These are phyloP conservation scores for Microtus montanus DNA, from an alignment of 2,113 vertebrate genomes.

Conservation along the genomic window DNA sequence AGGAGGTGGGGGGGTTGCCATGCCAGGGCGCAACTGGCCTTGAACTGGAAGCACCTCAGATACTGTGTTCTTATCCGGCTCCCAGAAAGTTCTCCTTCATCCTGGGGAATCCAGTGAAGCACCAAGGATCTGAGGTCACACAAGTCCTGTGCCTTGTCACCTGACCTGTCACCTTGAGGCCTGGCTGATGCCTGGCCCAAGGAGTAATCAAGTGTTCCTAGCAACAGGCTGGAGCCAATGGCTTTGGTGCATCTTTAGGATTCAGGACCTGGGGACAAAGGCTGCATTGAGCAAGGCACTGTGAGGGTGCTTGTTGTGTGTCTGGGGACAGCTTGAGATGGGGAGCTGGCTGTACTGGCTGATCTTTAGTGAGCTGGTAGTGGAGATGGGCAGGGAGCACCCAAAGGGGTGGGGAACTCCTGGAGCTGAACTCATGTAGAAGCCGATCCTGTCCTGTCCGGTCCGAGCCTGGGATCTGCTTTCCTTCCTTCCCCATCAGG, in stretches of 20 bases:
- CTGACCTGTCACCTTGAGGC: not conserved
- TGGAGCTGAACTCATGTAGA: not conserved
- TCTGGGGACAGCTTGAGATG: not conserved
- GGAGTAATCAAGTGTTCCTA: not conserved
- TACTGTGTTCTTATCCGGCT: not conserved
- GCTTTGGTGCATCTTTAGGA: not conserved
- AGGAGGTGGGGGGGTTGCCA: not conserved
- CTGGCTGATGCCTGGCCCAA: not conserved
- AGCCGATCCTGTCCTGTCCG: no score
- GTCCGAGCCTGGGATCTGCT: not conserved
- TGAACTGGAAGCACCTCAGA: not conserved
- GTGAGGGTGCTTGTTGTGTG: not conserved
- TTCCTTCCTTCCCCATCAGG: not conserved
- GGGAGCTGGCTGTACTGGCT: not conserved
- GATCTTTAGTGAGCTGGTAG: not conserved
- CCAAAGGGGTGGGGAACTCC: not conserved
- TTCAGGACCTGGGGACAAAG: slow-evolving; percentile 25
- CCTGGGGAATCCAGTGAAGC: not conserved
- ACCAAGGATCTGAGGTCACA: not conserved
- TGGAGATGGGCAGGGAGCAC: not conserved
- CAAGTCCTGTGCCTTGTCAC: not conserved
- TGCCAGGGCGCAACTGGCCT: not conserved
- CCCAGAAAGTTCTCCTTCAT: not conserved
- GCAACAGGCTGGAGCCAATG: not conserved
- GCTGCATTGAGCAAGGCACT: not conserved